A percentile compares a stretch with the other conserved stretches of the same genome.
phyloP scores from a whole-genome alignment of 2,113 vertebrate species.

The Astur gentilis region DNA sequence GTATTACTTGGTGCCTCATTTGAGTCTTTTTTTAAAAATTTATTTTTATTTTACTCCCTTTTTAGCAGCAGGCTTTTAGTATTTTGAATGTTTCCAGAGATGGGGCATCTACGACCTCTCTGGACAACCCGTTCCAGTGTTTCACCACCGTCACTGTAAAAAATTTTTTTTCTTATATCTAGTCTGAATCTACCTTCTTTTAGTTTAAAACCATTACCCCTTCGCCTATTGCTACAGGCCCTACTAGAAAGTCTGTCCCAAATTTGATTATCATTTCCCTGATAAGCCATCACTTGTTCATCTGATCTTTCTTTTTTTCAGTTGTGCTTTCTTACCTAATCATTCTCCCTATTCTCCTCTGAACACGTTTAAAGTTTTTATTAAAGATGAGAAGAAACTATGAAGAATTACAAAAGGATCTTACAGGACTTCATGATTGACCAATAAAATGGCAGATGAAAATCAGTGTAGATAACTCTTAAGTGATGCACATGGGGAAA shows the following conservation, averaged over 20 bases:
- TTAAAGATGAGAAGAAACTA: not conserved
- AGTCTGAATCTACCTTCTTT: not conserved
- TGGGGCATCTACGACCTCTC: not conserved
- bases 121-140: not conserved
- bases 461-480: not conserved
- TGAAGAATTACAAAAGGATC: not conserved
- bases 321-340: not conserved
- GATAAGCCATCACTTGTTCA: not conserved
- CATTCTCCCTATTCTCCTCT: not conserved
- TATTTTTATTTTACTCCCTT: not conserved
- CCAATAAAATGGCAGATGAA: not conserved
- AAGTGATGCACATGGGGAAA: not conserved
- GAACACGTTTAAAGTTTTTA: not conserved
- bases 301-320: not conserved
- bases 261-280: not conserved
- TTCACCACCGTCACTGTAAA: not conserved
- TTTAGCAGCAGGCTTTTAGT: not conserved
- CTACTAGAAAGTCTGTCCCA: not conserved
- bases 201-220: not conserved
- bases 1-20: not conserved
- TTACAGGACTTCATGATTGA: not conserved
- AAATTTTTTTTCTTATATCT: not conserved
- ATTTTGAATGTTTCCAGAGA: not conserved
- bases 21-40: not conserved
- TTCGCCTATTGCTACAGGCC: not conserved